phyloP scores from a whole-genome alignment of 2,113 vertebrate genomes.

The Engraulis encrasicolus region DNA sequence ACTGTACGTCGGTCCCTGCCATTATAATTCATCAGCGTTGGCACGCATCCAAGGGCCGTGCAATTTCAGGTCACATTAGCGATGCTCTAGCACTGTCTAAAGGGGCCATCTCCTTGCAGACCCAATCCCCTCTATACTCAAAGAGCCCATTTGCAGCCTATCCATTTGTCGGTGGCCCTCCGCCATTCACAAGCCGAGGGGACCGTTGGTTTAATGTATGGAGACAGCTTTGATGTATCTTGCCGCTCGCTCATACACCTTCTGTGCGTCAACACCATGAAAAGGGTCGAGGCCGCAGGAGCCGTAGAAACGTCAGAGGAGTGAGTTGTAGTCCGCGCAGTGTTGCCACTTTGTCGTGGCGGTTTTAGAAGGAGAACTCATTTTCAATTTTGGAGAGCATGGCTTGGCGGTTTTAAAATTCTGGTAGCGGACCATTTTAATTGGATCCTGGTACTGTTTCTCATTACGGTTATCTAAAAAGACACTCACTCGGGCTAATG shows the following conservation, averaged over 20 bases:
- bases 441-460: not conserved
- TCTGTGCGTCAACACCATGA: not conserved
- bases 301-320: not conserved
- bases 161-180: not conserved
- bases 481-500: not conserved
- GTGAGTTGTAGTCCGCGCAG: not conserved
- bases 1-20: not conserved
- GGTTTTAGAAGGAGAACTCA: not conserved
- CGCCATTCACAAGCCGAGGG: not conserved
- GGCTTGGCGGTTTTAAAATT: not conserved
- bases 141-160: not conserved
- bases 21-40: constrained; percentile 7
- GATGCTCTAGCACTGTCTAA: not conserved
- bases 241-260: not conserved
- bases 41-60: not conserved
- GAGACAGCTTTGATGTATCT: not conserved
- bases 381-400: not conserved
- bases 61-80: constrained; percentile 7
- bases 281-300: not conserved
- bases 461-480: not conserved
- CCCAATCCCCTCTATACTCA: not conserved
- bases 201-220: not conserved
- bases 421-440: not conserved
- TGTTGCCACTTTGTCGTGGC: not conserved
- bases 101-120: not conserved